Evolutionary conservation across 2,113 vertebrate genomes (phyloP).

Genomic region (Paralichthys olivaceus): DNA sequence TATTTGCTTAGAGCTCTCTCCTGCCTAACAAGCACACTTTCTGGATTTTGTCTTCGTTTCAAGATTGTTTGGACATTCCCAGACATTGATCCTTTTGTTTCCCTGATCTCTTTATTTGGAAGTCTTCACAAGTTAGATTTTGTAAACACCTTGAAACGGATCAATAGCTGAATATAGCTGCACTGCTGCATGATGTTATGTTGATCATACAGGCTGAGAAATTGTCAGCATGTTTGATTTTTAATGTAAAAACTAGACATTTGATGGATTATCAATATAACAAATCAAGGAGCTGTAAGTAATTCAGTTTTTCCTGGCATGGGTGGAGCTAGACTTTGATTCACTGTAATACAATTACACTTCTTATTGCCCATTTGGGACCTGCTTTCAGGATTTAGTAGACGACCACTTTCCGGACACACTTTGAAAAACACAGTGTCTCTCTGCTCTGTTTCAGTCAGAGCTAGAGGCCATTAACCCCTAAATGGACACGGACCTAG

Average conservation of each 20-base stretch:
- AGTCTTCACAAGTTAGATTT: slow-evolving; percentile 28
- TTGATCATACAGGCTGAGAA: slow-evolving; percentile 25
- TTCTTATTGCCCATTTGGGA: slow-evolving; percentile 58
- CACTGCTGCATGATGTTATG: slow-evolving; percentile 4
- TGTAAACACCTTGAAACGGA: slow-evolving; percentile 40
- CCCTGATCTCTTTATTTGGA: slow-evolving; percentile 3
- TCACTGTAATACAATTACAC: slow-evolving; percentile 51
- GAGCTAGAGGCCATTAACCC: slow-evolving; percentile 4
- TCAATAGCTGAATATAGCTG: slow-evolving; percentile 9
- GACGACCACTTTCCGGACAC: slow-evolving; percentile 48
- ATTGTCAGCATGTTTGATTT: slow-evolving; percentile 22
- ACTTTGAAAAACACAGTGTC: slow-evolving; percentile 28
- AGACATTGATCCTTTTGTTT: background rate
- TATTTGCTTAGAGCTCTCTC: slow-evolving; percentile 17
- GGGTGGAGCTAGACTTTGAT: slow-evolving; percentile 52
- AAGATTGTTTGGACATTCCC: background rate
- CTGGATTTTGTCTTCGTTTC: slow-evolving; percentile 40
- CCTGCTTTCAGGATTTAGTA: slow-evolving; percentile 36
- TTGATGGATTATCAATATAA: slow-evolving; percentile 38
- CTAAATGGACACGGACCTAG: background rate
- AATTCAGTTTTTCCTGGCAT: slow-evolving; percentile 31
- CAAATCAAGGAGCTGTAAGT: slow-evolving; percentile 32
- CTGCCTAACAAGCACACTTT: slow-evolving; percentile 38
- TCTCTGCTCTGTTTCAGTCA: slow-evolving; percentile 19
- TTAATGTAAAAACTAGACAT: slow-evolving; percentile 26